These are phyloP conservation scores for Malurus melanocephalus DNA, from an alignment of 2,113 vertebrate genomes.

Conservation along the genomic window DNA sequence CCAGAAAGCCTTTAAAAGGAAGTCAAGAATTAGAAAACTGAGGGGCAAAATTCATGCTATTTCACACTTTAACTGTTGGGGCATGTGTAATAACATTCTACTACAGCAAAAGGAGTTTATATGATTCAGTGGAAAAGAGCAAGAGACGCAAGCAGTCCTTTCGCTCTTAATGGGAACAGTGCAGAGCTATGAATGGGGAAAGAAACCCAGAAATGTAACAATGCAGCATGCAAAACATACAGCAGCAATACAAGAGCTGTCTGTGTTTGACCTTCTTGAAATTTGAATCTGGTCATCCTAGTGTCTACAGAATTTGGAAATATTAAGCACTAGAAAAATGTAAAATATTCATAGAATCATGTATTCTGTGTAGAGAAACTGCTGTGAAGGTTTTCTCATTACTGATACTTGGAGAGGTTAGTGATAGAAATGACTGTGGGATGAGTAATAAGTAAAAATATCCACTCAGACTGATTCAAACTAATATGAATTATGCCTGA, in stretches of 20 bases:
- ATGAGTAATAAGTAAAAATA: conserved; percentile 42
- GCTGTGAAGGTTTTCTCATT: not conserved
- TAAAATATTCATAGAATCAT: not conserved
- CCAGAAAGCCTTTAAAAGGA: not conserved
- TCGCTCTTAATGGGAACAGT: not conserved
- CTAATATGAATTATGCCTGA: conserved; percentile 18
- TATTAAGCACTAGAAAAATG: not conserved
- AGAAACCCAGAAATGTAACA: not conserved
- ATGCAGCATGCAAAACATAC: not conserved
- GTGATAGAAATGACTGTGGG: conserved; percentile 5
- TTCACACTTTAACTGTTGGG: not conserved
- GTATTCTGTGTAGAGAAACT: not conserved
- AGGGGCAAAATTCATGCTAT: not conserved
- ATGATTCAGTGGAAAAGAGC: not conserved
- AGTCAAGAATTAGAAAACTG: not conserved
- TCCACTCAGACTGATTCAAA: conserved; percentile 31
- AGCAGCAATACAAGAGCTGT: not conserved
- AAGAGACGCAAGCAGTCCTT: not conserved
- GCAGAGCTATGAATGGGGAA: not conserved
- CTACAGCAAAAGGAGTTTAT: not conserved
- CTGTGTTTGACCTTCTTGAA: not conserved
- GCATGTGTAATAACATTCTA: not conserved
- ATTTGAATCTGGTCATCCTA: not conserved
- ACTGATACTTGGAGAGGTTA: conserved; percentile 14
- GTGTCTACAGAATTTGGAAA: not conserved